Evolutionary conservation across 2,113 vertebrate species (phyloP).

Genomic region (Limnothrissa miodon): DNA sequence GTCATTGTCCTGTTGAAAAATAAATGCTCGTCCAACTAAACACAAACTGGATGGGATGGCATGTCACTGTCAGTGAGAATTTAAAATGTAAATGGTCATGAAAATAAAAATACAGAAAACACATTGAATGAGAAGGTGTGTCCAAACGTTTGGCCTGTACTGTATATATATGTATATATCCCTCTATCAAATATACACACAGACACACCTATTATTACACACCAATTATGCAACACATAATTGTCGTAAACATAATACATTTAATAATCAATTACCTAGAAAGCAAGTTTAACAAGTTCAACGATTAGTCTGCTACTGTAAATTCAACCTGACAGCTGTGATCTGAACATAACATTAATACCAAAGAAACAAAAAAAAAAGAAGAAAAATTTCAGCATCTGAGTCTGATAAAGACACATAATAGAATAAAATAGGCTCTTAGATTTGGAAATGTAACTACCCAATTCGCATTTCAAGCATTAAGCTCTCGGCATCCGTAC

Average conservation of each 20-base stretch:
- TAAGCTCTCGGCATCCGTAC: constrained; percentile 10
- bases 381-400: constrained; percentile 9
- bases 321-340: not conserved
- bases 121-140: too few species aligned
- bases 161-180: too few species aligned
- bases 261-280: not conserved
- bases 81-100: too few species aligned
- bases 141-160: too few species aligned
- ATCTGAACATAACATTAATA: not conserved
- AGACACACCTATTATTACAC: not conserved
- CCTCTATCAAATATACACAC: not conserved
- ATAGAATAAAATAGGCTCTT: not conserved
- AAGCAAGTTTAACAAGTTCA: not conserved
- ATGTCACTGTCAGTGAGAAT: too few species aligned
- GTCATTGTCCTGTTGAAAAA: too few species aligned
- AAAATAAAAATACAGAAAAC: too few species aligned
- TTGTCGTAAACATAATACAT: not conserved
- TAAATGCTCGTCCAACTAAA: too few species aligned
- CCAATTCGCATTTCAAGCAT: not conserved
- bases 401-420: not conserved
- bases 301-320: not conserved
- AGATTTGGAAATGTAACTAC: not conserved
- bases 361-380: not conserved
- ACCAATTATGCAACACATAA: not conserved
- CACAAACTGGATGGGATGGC: too few species aligned